Evolutionary conservation across 2,797 vertebrate species (phyloP).

Genomic region (Centropyge bicolor): DNA sequence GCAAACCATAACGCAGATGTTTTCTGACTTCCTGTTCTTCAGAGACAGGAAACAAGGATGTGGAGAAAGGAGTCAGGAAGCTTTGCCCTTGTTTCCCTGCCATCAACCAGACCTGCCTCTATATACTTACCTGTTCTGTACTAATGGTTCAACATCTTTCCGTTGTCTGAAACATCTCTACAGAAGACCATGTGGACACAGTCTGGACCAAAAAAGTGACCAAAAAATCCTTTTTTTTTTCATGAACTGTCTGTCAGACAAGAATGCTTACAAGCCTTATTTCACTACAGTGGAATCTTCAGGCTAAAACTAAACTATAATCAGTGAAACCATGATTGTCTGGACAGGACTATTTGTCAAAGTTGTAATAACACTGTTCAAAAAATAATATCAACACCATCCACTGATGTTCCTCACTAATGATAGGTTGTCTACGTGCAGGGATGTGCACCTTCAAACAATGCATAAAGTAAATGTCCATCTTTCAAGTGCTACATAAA

Average conservation of each 20-base stretch:
- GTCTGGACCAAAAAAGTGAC: background rate
- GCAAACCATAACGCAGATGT: slow-evolving; percentile 52
- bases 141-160: background rate
- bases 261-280: slow-evolving; percentile 12
- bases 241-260: background rate
- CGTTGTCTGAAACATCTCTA: background rate
- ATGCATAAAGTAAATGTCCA: background rate
- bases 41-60: slow-evolving; percentile 49
- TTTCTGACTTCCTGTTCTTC: slow-evolving; percentile 50
- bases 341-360: slow-evolving; percentile 14
- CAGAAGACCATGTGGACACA: background rate
- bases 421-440: slow-evolving; percentile 23
- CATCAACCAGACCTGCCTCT: background rate
- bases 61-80: slow-evolving; percentile 1
- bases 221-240: background rate
- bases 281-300: slow-evolving; percentile 7
- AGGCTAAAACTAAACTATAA: slow-evolving; percentile 28
- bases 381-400: slow-evolving; percentile 12
- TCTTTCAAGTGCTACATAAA: slow-evolving; percentile 7
- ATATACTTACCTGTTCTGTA: background rate
- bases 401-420: slow-evolving; percentile 21
- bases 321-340: background rate
- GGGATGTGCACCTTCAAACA: background rate
- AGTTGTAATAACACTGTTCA: slow-evolving; percentile 10
- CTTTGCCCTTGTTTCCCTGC: slow-evolving; percentile 1